Evolutionary conservation across 1,140 invertebrate genomes (phyloP).

Genomic region (Euwallacea fornicatus): DNA sequence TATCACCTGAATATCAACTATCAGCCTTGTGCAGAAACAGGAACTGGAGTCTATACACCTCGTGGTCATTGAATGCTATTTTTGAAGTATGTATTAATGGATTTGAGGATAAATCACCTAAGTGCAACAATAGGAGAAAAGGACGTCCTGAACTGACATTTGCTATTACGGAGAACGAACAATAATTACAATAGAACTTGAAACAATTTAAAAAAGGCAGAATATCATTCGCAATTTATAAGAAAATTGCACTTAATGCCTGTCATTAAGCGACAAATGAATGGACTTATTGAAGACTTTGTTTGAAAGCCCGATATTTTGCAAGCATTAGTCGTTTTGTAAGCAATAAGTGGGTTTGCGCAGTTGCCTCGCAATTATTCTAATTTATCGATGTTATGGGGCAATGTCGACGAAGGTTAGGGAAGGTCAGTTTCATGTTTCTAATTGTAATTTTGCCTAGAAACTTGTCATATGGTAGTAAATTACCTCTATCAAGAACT

Average conservation of each 20-base stretch:
- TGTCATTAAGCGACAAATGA: no score
- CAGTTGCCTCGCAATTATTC: neutral
- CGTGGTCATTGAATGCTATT: no score
- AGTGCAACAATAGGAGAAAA: no score
- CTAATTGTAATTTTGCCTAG: neutral
- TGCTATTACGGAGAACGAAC: no score
- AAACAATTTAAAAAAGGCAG: no score
- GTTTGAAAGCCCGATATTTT: neutral
- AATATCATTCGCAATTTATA: no score
- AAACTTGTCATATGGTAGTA: neutral
- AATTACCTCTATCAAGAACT: no score
- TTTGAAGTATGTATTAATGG: no score
- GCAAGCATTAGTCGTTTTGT: neutral
- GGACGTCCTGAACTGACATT: no score
- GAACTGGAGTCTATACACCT: neutral
- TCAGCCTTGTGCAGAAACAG: slow-evolving; percentile 10
- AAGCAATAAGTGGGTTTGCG: neutral
- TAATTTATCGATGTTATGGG: neutral
- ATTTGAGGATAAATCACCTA: no score
- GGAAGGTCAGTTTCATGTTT: slow-evolving; percentile 5
- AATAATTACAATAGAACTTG: no score
- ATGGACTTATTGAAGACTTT: neutral
- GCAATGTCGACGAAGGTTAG: slow-evolving; percentile 1
- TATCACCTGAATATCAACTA: slow-evolving; percentile 9
- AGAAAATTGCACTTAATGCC: no score